phyloP scores from a whole-genome alignment of 1,140 invertebrate genomes.

The Campoletis sonorensis region DNA sequence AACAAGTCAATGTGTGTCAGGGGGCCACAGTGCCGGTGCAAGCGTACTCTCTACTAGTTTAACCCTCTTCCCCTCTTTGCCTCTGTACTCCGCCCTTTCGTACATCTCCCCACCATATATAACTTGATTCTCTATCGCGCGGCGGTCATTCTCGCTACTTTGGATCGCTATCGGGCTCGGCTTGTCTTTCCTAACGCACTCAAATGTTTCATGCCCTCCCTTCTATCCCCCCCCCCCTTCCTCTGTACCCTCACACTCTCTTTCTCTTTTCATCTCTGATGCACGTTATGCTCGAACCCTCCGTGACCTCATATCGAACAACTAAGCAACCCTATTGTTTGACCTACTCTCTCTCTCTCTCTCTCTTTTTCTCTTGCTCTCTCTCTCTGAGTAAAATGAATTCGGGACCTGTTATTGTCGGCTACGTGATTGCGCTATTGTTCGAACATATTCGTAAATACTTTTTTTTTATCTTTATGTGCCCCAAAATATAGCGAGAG shows the following conservation, averaged over 20 bases:
- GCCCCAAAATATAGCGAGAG: no score
- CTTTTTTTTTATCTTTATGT: no score
- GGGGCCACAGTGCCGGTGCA: conserved; percentile 61
- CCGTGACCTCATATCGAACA: background rate
- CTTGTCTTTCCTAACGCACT: conserved; percentile 22
- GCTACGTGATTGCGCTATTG: background rate
- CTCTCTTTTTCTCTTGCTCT: no score
- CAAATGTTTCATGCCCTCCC: background rate
- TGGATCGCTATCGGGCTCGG: background rate
- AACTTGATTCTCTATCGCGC: background rate
- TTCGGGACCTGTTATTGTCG: no score
- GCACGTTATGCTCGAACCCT: conserved; percentile 6
- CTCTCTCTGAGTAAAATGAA: no score
- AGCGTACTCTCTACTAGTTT: conserved; percentile 6
- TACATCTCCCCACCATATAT: background rate
- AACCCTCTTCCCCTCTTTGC: conserved; percentile 3
- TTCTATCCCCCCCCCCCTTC: background rate
- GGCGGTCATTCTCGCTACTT: background rate
- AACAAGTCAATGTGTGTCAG: conserved; percentile 78
- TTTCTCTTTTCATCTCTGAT: background rate
- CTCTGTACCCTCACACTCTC: background rate
- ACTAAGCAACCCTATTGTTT: conserved; percentile 23
- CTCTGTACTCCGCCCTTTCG: background rate
- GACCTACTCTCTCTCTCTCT: conserved; percentile 4
- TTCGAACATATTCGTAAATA: background rate